These are phyloP conservation scores for Ectemnius continuus DNA, from an alignment of 2,888 invertebrate species.

Conservation along the genomic window DNA sequence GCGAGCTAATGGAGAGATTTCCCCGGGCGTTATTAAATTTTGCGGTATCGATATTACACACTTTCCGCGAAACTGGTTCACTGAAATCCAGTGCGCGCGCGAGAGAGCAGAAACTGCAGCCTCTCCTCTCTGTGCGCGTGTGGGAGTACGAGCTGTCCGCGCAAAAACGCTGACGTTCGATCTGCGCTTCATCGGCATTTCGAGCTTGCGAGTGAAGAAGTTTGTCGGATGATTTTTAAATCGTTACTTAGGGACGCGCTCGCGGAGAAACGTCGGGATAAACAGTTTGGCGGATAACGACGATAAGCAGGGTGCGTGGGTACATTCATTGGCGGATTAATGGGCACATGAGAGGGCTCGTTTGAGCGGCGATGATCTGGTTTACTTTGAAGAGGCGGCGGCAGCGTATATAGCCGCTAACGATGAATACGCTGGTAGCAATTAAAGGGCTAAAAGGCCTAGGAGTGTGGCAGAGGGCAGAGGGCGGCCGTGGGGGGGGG, in stretches of 20 bases:
- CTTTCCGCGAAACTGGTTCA: constrained; percentile 1
- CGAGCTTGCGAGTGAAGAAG: no score
- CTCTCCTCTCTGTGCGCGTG: no score
- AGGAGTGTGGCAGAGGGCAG: constrained; percentile 49
- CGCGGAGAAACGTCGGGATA: no score
- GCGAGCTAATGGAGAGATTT: constrained; percentile 6
- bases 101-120: no score
- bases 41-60: constrained; percentile 18
- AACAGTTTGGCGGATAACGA: no score
- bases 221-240: no score
- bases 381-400: constrained; percentile 61
- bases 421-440: constrained; percentile 63
- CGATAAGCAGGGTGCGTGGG: constrained; percentile 16
- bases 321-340: constrained; percentile 50
- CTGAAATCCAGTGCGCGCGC: no score
- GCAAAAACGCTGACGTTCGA: no score
- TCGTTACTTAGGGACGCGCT: no score
- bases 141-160: no score
- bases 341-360: constrained; percentile 54
- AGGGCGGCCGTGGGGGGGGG: constrained; percentile 42
- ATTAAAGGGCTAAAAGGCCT: constrained; percentile 68
- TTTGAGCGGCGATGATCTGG: constrained; percentile 56
- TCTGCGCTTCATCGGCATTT: no score
- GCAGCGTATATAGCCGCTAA: constrained; percentile 46
- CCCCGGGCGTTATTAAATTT: constrained; percentile 25